These are phyloP conservation scores for Andrena cerasifolii DNA, from an alignment of 1,140 invertebrate genomes.

Conservation along the genomic window DNA sequence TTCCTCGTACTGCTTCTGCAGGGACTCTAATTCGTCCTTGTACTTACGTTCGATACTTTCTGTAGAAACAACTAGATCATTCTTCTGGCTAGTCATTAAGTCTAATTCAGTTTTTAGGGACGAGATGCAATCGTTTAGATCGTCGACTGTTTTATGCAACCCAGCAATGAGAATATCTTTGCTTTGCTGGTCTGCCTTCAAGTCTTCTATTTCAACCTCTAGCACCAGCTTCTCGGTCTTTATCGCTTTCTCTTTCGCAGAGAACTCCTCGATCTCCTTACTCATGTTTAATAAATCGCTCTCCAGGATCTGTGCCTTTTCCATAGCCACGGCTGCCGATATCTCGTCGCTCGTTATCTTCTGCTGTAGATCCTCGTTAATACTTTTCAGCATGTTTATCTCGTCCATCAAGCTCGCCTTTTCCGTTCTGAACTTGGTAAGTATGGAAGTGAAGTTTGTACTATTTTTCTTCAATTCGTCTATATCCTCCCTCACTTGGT, in stretches of 20 bases:
- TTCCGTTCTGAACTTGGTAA: constrained; percentile 37
- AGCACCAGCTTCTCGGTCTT: constrained; percentile 45
- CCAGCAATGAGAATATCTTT: constrained; percentile 22
- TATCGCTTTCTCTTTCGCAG: constrained; percentile 12
- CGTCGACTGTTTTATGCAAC: constrained; percentile 32
- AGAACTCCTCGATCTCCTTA: constrained; percentile 54
- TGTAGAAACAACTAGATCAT: constrained; percentile 35
- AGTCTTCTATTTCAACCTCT: constrained; percentile 46
- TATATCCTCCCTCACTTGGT: constrained; percentile 38
- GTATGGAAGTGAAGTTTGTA: neutral
- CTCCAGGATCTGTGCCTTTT: constrained; percentile 61
- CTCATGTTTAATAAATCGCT: constrained; percentile 57
- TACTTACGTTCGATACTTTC: constrained; percentile 53
- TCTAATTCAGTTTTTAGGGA: constrained; percentile 55
- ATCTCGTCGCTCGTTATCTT: constrained; percentile 34
- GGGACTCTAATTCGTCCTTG: constrained; percentile 30
- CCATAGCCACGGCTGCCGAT: neutral
- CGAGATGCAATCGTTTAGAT: constrained; percentile 33
- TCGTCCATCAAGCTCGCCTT: constrained; percentile 27
- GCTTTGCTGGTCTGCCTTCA: constrained; percentile 40
- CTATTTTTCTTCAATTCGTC: constrained; percentile 40
- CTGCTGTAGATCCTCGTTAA: constrained; percentile 46
- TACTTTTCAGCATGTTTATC: constrained; percentile 23
- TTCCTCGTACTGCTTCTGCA: constrained; percentile 43
- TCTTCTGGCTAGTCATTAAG: constrained; percentile 54